phyloP scores from a whole-genome alignment of 2,888 invertebrate genomes.

The Acleris literana region DNA sequence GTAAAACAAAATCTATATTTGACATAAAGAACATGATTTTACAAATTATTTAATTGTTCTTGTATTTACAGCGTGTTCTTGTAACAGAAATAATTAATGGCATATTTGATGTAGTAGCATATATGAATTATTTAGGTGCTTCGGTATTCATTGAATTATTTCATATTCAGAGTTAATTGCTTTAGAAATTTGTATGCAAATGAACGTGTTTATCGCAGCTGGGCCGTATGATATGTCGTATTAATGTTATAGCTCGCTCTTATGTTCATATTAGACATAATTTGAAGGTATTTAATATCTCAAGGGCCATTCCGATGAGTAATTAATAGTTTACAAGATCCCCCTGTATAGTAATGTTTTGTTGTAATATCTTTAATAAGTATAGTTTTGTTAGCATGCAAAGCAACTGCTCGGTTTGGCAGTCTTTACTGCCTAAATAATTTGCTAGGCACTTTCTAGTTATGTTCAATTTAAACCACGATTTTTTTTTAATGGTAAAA shows the following conservation, averaged over 20 bases:
- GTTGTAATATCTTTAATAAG: too few species aligned
- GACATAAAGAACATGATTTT: not conserved
- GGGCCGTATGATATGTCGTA: conserved; percentile 8
- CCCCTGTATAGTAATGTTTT: too few species aligned
- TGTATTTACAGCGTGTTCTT: conserved; percentile 7
- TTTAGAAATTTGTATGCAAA: conserved; percentile 31
- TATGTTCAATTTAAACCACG: too few species aligned
- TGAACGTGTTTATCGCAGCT: conserved; percentile 21
- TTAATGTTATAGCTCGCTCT: conserved; percentile 4
- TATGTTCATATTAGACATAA: not conserved
- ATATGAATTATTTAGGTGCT: conserved; percentile 33
- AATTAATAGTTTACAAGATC: too few species aligned
- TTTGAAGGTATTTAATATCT: conserved; percentile 12
- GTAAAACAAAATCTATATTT: too few species aligned
- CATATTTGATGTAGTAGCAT: conserved; percentile 3
- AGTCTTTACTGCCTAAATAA: too few species aligned
- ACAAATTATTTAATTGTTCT: conserved; percentile 9
- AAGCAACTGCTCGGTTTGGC: too few species aligned
- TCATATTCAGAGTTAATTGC: conserved; percentile 35
- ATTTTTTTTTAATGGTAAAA: too few species aligned
- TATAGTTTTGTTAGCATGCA: too few species aligned
- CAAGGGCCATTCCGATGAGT: not conserved
- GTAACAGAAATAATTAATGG: conserved; percentile 7
- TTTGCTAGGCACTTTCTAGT: too few species aligned
- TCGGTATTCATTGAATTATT: conserved; percentile 25